These are phyloP conservation scores for Cinclus cinclus DNA, from an alignment of 2,113 vertebrate species.

Conservation along the genomic window DNA sequence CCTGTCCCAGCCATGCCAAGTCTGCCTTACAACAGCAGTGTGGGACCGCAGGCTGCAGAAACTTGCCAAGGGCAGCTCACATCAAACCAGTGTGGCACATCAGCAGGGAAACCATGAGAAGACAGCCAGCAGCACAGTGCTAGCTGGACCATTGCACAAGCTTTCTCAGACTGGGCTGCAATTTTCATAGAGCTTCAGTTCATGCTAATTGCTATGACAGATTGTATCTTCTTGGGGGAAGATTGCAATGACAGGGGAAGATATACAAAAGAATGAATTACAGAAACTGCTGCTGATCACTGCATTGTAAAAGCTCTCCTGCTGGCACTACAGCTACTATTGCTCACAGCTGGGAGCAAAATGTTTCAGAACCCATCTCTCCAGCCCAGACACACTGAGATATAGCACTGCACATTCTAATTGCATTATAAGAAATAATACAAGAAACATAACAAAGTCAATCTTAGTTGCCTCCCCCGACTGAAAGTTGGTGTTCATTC, in stretches of 20 bases:
- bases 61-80: background rate
- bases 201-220: background rate
- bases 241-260: background rate
- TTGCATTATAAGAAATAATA: background rate
- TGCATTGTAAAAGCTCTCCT: background rate
- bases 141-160: background rate
- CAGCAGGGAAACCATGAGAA: background rate
- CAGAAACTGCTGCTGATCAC: background rate
- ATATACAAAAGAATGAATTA: background rate
- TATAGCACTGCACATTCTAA: background rate
- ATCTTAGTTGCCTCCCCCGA: background rate
- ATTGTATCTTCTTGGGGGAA: background rate
- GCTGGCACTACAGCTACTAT: background rate
- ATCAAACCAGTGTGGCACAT: background rate
- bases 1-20: accelerated
- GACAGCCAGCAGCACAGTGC: background rate
- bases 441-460: background rate
- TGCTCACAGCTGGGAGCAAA: background rate
- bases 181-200: background rate
- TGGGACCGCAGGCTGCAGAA: background rate
- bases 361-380: background rate
- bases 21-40: background rate
- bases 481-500: background rate
- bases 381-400: background rate
- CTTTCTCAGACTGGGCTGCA: background rate